Percentiles rank a stretch among this genome's conserved stretches.
Conservation (phyloP, 2,797 vertebrate species). For the Hylomyscus alleni region DNA sequence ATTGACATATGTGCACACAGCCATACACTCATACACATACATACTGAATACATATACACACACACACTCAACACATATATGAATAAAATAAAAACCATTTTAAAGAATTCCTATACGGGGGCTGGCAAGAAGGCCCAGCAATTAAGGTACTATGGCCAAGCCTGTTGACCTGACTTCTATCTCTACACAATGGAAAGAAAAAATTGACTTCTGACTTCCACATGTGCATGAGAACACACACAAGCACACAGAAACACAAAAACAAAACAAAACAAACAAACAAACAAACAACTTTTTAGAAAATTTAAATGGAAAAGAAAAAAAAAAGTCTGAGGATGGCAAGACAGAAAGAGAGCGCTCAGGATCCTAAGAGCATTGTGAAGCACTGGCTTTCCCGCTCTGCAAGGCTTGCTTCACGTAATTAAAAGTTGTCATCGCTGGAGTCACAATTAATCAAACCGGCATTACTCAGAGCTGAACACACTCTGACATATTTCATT, state of each 20-base stretch:
- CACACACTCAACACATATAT: neutral
- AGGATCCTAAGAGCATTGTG: neutral
- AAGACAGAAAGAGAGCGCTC: neutral
- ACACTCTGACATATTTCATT: conserved; percentile 12
- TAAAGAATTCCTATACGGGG: neutral
- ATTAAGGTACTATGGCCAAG: neutral
- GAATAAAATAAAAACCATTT: neutral
- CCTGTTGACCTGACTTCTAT: too few relatives aligned
- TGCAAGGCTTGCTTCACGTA: neutral
- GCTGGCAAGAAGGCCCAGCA: neutral
- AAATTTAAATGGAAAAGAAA: neutral
- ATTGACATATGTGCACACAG: neutral
- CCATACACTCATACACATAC: neutral
- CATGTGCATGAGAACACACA: neutral
- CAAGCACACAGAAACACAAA: neutral
- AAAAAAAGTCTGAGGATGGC: neutral
- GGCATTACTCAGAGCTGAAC: neutral
- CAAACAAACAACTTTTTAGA: neutral
- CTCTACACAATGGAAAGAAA: neutral
- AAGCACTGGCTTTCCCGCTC: neutral
- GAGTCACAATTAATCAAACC: neutral
- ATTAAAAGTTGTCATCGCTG: conserved; percentile 16
- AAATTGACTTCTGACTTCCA: neutral
- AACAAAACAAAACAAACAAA: too few relatives aligned
- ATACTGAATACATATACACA: neutral